phyloP scores from a whole-genome alignment of 2,888 invertebrate species.

The Glyphotaelius pellucidus region DNA sequence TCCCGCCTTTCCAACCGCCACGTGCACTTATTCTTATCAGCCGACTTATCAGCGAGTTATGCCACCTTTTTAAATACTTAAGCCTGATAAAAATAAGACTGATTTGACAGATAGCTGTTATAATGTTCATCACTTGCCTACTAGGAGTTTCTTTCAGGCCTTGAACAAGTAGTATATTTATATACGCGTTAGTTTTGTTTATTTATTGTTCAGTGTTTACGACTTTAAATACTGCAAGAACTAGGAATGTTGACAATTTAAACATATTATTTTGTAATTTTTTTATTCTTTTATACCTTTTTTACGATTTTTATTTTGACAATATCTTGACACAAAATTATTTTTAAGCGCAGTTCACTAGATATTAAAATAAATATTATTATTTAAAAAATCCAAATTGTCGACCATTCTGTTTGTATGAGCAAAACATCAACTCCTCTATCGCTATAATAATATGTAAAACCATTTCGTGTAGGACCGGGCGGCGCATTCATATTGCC shows the following conservation, averaged over 20 bases:
- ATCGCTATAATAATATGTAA: no score
- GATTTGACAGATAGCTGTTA: neutral
- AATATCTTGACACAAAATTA: neutral
- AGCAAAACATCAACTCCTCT: no score
- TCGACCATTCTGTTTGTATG: no score
- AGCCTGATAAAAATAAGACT: neutral
- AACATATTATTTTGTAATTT: neutral
- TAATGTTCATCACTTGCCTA: neutral
- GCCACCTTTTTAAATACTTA: neutral
- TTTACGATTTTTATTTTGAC: neutral
- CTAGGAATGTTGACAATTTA: neutral
- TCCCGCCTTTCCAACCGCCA: slow-evolving; percentile 17
- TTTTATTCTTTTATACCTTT: neutral
- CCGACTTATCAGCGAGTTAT: neutral
- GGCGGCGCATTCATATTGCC: no score
- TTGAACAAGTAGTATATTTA: neutral
- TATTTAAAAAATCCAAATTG: no score
- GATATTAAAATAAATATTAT: no score
- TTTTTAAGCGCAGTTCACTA: neutral
- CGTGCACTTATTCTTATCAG: neutral
- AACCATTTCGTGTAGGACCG: no score
- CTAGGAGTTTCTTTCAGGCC: neutral
- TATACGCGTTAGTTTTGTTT: neutral
- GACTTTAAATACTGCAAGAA: neutral
- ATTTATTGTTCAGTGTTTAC: neutral